Evolutionary conservation across 1,140 invertebrate genomes (phyloP).

Genomic region (Mycetomoellerius zeteki): DNA sequence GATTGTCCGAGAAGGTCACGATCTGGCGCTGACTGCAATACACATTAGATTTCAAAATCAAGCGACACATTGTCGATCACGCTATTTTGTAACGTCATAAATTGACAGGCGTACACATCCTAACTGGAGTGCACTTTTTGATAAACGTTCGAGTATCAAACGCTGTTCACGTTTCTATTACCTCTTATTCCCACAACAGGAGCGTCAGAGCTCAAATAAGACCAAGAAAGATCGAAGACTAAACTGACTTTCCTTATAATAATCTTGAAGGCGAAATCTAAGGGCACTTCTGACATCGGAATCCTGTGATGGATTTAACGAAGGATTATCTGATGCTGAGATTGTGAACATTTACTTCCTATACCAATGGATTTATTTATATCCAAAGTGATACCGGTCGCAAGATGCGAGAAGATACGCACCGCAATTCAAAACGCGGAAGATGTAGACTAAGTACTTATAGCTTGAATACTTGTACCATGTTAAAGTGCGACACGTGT

Average conservation of each 20-base stretch:
- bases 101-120: not conserved
- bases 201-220: not conserved
- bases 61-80: not conserved
- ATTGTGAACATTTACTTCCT: not conserved
- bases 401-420: not conserved
- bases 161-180: not conserved
- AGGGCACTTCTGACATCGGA: not conserved
- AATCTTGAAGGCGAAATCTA: not conserved
- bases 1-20: conserved; percentile 29
- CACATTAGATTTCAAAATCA: not conserved
- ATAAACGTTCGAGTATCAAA: not conserved
- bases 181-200: not conserved
- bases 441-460: conserved; percentile 1
- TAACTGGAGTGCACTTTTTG: not conserved
- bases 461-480: not conserved
- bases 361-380: not conserved
- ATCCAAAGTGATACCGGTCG: conserved; percentile 3
- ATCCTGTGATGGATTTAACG: not conserved
- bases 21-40: not conserved
- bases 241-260: not conserved
- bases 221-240: not conserved
- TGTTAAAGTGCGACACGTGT: conserved; percentile 6
- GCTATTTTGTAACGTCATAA: not conserved
- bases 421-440: not conserved
- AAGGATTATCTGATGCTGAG: conserved; percentile 1